These are phyloP conservation scores for Chrysemys picta DNA, from an alignment of 2,113 vertebrate genomes.

Conservation along the genomic window DNA sequence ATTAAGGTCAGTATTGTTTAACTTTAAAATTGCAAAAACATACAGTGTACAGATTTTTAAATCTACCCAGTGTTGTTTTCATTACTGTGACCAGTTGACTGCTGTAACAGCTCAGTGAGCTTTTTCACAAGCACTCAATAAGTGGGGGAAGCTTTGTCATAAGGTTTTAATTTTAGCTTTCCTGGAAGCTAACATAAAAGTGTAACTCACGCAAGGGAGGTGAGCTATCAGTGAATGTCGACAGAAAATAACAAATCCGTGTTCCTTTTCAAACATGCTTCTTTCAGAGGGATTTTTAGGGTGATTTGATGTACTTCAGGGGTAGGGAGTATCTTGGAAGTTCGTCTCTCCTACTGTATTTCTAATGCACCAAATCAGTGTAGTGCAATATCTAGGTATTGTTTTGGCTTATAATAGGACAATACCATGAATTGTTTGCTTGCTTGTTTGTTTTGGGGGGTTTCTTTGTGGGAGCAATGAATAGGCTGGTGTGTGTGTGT, in stretches of 20 bases:
- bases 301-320: neutral
- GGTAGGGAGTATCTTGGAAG: neutral
- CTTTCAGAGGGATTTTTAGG: neutral
- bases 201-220: rapidly evolving
- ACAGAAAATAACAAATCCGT: neutral
- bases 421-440: rapidly evolving
- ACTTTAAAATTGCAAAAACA: constrained; percentile 29
- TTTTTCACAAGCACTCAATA: neutral
- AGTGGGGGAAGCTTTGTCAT: neutral
- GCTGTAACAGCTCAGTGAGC: neutral
- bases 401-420: neutral
- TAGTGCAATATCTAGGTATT: neutral
- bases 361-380: rapidly evolving
- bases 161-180: neutral
- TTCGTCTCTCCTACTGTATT: neutral
- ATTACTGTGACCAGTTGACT: neutral
- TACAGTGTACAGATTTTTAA: neutral
- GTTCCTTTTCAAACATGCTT: neutral
- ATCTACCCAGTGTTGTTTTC: neutral
- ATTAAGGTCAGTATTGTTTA: constrained; percentile 16
- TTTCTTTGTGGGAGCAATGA: neutral
- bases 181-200: neutral
- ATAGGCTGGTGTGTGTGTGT: neutral
- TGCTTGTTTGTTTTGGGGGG: neutral
- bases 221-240: rapidly evolving